A percentile compares a stretch with the other conserved stretches of the same genome.
Conservation (phyloP, 2,888 invertebrate species). For the Drosophila tripunctata region DNA sequence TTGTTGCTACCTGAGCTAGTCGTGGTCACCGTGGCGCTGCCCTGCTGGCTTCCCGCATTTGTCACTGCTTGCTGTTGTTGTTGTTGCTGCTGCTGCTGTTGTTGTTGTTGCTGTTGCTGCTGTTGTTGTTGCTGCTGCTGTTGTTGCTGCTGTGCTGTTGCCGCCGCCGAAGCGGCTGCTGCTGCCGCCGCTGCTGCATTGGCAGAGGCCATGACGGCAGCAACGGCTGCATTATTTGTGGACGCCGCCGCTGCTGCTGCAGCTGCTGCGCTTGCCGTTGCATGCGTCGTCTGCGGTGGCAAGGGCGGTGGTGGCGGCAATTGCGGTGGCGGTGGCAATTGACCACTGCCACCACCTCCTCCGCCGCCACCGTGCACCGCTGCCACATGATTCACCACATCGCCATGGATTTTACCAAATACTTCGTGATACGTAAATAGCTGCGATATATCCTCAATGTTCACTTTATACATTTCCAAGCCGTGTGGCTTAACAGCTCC, state of each 20-base stretch:
- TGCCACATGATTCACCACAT: conserved; percentile 84
- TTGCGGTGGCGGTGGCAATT: conserved; percentile 75
- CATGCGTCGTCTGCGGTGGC: conserved; percentile 69
- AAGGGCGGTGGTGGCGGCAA: conserved; percentile 71
- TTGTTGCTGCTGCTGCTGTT: conserved; percentile 43
- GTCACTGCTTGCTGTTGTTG: conserved; percentile 48
- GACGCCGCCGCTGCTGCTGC: conserved; percentile 78
- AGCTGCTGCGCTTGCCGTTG: conserved; percentile 69
- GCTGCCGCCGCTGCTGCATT: conserved; percentile 76
- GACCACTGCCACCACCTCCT: conserved; percentile 82
- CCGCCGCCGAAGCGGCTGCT: conserved; percentile 70
- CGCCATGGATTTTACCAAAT: conserved; percentile 88
- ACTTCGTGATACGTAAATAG: conserved; percentile 94
- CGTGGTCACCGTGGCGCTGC: conserved; percentile 65
- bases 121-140: conserved; percentile 50
- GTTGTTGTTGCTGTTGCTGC: conserved; percentile 43
- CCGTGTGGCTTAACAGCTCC: conserved; percentile 85
- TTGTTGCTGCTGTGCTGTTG: conserved; percentile 52
- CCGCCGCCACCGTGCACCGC: no score
- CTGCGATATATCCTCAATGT: conserved; percentile 93
- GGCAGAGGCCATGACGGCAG: conserved; percentile 71
- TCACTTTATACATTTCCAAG: conserved; percentile 90
- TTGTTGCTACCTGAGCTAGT: conserved; percentile 69
- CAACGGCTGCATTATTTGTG: conserved; percentile 76
- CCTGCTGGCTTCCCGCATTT: conserved; percentile 55